Evolutionary conservation across 1,140 invertebrate species (phyloP).

Genomic region (Adoxophyes honmai): DNA sequence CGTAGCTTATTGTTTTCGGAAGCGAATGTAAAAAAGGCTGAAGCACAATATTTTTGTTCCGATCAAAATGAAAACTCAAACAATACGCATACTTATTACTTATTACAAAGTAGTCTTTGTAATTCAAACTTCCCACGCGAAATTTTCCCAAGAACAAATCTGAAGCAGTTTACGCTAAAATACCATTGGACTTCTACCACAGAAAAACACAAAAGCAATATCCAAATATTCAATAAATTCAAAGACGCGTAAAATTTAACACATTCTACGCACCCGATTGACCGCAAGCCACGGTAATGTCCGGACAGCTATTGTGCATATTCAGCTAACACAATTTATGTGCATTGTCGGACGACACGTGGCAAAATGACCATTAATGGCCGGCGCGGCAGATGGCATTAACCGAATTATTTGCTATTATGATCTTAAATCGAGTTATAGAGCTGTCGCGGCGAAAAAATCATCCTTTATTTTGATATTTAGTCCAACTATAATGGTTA

Average conservation of each 20-base stretch:
- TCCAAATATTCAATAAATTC: constrained; percentile 1
- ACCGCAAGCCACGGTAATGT: constrained; percentile 54
- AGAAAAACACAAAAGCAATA: background rate
- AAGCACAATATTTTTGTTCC: too few relatives aligned
- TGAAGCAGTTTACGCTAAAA: too few relatives aligned
- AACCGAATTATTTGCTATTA: constrained; percentile 38
- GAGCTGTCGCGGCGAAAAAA: constrained; percentile 31
- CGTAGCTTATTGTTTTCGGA: too few relatives aligned
- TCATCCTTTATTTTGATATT: constrained; percentile 45
- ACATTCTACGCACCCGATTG: constrained; percentile 20
- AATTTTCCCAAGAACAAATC: too few relatives aligned
- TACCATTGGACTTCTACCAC: background rate
- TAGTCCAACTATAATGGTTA: constrained; percentile 35
- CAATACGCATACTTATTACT: too few relatives aligned
- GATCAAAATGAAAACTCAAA: too few relatives aligned
- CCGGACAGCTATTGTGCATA: constrained; percentile 59
- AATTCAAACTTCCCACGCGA: too few relatives aligned
- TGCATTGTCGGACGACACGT: constrained; percentile 53
- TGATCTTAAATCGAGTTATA: constrained; percentile 33
- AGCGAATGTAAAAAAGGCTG: too few relatives aligned
- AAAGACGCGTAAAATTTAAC: background rate
- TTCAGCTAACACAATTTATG: constrained; percentile 60
- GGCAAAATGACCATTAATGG: constrained; percentile 35
- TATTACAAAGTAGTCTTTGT: too few relatives aligned
- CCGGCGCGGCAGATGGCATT: constrained; percentile 52